Evolutionary conservation across 2,113 vertebrate species (phyloP).

Genomic region (Pavo muticus): DNA sequence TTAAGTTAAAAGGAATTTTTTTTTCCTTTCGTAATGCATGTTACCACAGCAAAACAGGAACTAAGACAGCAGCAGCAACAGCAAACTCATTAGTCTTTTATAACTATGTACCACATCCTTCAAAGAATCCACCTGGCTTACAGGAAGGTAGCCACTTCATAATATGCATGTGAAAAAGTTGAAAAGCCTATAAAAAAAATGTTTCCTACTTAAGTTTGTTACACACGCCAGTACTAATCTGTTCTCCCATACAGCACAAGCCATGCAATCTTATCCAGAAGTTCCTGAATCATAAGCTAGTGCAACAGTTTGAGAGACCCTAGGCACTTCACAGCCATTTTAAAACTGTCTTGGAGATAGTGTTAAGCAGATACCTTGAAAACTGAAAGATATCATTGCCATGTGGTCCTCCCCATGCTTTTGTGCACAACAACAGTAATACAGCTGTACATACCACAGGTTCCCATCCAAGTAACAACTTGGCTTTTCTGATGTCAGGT

Average conservation of each 20-base stretch:
- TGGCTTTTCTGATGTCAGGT: constrained; percentile 96
- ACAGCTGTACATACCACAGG: constrained; percentile 88
- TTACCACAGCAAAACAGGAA: not conserved
- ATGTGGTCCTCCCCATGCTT: not conserved
- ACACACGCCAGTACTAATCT: not conserved
- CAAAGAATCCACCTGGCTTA: rapidly evolving
- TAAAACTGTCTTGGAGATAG: not conserved
- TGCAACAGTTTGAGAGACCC: not conserved
- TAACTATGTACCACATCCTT: not conserved
- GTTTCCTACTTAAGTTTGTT: not conserved
- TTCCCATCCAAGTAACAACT: constrained; percentile 94
- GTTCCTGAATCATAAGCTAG: not conserved
- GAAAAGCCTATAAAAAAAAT: not conserved
- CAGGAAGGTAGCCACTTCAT: not conserved
- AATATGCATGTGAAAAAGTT: not conserved
- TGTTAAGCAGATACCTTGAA: not conserved
- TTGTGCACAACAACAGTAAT: not conserved
- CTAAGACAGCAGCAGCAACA: not conserved
- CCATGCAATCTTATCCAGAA: not conserved
- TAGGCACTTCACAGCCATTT: not conserved
- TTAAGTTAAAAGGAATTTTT: not conserved
- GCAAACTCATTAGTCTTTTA: not conserved
- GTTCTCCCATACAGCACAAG: not conserved
- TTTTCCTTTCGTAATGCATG: not conserved
- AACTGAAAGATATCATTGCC: not conserved